Percentiles rank a stretch among this genome's conserved stretches.
Conservation (phyloP, 2,797 vertebrate species). For the Anguilla anguilla region DNA sequence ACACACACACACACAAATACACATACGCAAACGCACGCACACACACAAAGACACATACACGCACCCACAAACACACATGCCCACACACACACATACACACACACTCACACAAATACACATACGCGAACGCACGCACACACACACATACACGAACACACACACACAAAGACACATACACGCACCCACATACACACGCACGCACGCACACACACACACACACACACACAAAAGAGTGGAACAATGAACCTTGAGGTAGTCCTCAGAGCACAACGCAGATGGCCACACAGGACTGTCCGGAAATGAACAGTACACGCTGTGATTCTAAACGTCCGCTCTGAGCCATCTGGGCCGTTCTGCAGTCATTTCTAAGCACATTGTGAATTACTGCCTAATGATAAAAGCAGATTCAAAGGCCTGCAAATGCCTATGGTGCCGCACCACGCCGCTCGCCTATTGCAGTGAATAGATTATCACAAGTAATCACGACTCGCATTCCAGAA, state of each 20-base stretch:
- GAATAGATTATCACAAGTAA: not conserved
- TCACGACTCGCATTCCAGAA: constrained; percentile 2
- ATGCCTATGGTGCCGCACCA: not conserved
- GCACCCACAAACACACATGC: not conserved
- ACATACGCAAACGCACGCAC: not conserved
- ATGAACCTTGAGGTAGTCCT: constrained; percentile 16
- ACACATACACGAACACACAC: not conserved
- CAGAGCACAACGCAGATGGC: constrained; percentile 8
- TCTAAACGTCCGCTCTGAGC: not conserved
- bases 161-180: not conserved
- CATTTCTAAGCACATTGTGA: not conserved
- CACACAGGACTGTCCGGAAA: not conserved
- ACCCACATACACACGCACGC: not conserved
- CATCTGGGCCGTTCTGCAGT: not conserved
- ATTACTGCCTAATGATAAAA: not conserved
- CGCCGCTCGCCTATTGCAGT: not conserved
- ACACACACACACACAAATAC: too few relatives aligned
- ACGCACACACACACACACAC: not conserved
- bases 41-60: not conserved
- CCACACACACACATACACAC: too few relatives aligned
- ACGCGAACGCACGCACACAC: not conserved
- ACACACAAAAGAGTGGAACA: constrained; percentile 12
- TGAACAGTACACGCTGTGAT: not conserved
- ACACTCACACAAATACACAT: not conserved
- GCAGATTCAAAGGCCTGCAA: not conserved